Conservation (phyloP, 2,113 vertebrate genomes). For the Hemiprocne comata region DNA sequence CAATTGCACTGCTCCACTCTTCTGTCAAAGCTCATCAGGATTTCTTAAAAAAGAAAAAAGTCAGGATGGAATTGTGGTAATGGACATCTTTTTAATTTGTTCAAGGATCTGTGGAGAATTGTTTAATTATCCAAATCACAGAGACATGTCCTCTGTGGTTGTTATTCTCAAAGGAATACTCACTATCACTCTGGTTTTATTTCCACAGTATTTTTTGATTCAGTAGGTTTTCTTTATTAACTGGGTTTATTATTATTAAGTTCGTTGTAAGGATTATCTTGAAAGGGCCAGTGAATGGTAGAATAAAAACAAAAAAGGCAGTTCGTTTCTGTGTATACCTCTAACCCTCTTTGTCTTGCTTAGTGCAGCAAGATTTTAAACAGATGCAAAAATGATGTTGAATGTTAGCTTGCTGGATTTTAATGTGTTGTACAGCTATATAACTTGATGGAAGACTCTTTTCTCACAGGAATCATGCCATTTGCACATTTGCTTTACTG, state of each 20-base stretch:
- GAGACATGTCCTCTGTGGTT: neutral
- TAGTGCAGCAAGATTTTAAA: neutral
- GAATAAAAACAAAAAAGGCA: neutral
- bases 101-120: neutral
- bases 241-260: neutral
- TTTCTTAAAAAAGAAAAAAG: neutral
- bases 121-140: neutral
- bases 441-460: neutral
- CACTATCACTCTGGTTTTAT: neutral
- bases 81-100: neutral
- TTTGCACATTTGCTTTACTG: neutral
- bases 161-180: neutral
- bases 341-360: neutral
- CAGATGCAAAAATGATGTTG: neutral
- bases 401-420: neutral
- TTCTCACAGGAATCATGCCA: neutral
- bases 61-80: fast-evolving
- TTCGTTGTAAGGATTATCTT: neutral
- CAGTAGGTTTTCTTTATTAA: neutral
- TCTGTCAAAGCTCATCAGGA: neutral
- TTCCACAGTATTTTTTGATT: neutral
- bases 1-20: neutral
- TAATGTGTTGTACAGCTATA: neutral
- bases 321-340: neutral
- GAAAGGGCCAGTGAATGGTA: neutral